Percentiles rank a stretch among this genome's conserved stretches.
These are phyloP conservation scores for Caenorhabditis afra DNA, from an alignment of 2,888 invertebrate genomes.

Conservation along the genomic window DNA sequence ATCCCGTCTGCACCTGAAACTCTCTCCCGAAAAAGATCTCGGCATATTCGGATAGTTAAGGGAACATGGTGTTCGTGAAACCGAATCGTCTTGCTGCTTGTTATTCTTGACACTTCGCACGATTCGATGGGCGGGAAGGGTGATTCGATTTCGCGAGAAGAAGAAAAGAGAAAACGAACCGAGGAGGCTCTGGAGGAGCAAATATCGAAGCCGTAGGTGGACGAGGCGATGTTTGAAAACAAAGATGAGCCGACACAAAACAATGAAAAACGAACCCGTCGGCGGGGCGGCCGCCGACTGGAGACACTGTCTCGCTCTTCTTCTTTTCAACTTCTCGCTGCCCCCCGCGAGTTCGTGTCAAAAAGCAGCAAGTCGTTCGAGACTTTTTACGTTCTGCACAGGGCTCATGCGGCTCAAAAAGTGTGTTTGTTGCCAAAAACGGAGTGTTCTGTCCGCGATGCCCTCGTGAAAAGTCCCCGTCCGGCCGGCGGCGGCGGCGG, in stretches of 20 bases:
- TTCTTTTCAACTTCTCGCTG: slow-evolving; percentile 37
- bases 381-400: slow-evolving; percentile 18
- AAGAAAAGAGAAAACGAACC: slow-evolving; percentile 10
- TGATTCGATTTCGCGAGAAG: slow-evolving; percentile 42
- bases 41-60: not conserved
- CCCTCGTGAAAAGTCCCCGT: not conserved
- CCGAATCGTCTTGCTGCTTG: slow-evolving; percentile 6
- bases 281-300: slow-evolving; percentile 2
- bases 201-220: slow-evolving; percentile 39
- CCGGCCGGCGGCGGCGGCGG: no score
- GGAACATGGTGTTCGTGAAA: slow-evolving; percentile 36
- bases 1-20: not conserved
- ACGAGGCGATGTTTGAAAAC: slow-evolving; percentile 39
- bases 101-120: slow-evolving; percentile 56
- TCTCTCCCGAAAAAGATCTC: not conserved
- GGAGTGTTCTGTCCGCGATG: slow-evolving; percentile 13
- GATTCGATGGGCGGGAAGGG: slow-evolving; percentile 41
- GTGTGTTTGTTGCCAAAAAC: slow-evolving; percentile 51
- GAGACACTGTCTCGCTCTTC: slow-evolving; percentile 51
- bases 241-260: slow-evolving; percentile 56
- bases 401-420: slow-evolving; percentile 44
- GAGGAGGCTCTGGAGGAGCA: slow-evolving; percentile 52
- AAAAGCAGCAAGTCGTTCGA: slow-evolving; percentile 38
- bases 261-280: slow-evolving; percentile 54
- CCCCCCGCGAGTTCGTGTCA: slow-evolving; percentile 34